Percentiles rank a stretch among this genome's conserved stretches.
Evolutionary conservation across 1,140 invertebrate species (phyloP).

Genomic region (Spodoptera litura): DNA sequence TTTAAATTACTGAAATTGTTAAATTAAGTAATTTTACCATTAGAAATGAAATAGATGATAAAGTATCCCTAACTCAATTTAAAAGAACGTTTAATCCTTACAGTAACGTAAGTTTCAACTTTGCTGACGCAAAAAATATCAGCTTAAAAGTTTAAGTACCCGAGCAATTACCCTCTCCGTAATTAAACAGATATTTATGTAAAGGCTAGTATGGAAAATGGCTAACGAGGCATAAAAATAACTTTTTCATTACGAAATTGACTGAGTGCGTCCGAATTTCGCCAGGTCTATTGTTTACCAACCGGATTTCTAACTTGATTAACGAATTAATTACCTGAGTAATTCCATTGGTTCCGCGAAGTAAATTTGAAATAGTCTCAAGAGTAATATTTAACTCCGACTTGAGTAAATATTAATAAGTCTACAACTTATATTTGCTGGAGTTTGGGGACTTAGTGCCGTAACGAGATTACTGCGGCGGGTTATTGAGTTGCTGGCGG

Average conservation of each 20-base stretch:
- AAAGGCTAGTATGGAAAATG: conserved; percentile 22
- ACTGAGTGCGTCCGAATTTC: conserved; percentile 47
- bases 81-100: conserved; percentile 17
- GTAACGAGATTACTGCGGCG: conserved; percentile 42
- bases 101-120: conserved; percentile 21
- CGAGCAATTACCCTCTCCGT: conserved; percentile 19
- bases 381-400: conserved; percentile 50
- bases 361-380: conserved; percentile 51
- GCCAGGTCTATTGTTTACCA: conserved; percentile 54
- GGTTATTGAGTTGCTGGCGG: conserved; percentile 38
- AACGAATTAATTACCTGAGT: conserved; percentile 62
- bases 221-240: conserved; percentile 50
- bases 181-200: conserved; percentile 31
- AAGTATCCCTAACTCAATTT: conserved; percentile 8
- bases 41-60: not conserved
- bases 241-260: conserved; percentile 52
- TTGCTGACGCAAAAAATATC: conserved; percentile 32
- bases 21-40: no score
- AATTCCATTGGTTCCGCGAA: conserved; percentile 52
- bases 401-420: conserved; percentile 54
- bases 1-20: no score
- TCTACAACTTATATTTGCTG: conserved; percentile 43
- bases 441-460: conserved; percentile 9
- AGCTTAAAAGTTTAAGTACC: conserved; percentile 25
- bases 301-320: conserved; percentile 62